Evolutionary conservation across 30 jellyfish, hydroid and myxozoan species (phyloP).

Genomic region (Nemopilema nomurai): DNA sequence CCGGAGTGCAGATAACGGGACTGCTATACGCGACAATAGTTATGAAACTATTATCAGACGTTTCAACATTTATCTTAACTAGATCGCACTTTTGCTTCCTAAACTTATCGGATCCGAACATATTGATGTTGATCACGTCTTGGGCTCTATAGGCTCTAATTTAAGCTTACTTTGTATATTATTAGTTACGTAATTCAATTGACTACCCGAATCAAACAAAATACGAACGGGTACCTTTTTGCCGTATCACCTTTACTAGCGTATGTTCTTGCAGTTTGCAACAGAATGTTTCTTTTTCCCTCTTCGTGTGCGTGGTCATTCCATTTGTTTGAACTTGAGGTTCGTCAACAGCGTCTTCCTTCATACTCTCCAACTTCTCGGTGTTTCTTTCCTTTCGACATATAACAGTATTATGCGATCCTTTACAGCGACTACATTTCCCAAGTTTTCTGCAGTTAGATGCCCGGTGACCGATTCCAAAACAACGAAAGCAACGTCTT

Average conservation of each 20-base stretch:
- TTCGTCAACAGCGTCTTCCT: neutral
- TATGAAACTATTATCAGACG: neutral
- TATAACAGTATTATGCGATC: neutral
- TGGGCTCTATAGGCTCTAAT: slow-evolving; percentile 1
- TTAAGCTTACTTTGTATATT: slow-evolving; percentile 24
- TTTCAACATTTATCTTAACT: slow-evolving; percentile 31
- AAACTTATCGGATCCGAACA: slow-evolving; percentile 41
- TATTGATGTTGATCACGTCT: slow-evolving; percentile 33
- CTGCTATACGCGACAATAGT: neutral
- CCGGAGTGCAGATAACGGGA: slow-evolving; percentile 45
- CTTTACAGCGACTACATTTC: slow-evolving; percentile 16
- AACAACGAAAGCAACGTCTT: slow-evolving; percentile 31
- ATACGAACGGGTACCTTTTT: slow-evolving; percentile 6
- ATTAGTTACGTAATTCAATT: slow-evolving; percentile 44
- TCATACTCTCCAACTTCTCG: no score
- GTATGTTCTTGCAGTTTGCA: slow-evolving; percentile 32
- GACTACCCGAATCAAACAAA: slow-evolving; percentile 63
- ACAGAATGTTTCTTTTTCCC: neutral
- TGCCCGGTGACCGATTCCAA: slow-evolving; percentile 12
- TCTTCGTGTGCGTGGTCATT: neutral
- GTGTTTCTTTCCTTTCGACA: neutral
- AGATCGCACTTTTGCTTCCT: slow-evolving; percentile 15
- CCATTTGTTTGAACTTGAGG: slow-evolving; percentile 9
- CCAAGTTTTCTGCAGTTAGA: neutral
- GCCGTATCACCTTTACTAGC: slow-evolving; percentile 4